A percentile compares a stretch with the other conserved stretches of the same genome.
Conservation (phyloP, 2,797 vertebrate species). For the Cyprinella venusta region DNA sequence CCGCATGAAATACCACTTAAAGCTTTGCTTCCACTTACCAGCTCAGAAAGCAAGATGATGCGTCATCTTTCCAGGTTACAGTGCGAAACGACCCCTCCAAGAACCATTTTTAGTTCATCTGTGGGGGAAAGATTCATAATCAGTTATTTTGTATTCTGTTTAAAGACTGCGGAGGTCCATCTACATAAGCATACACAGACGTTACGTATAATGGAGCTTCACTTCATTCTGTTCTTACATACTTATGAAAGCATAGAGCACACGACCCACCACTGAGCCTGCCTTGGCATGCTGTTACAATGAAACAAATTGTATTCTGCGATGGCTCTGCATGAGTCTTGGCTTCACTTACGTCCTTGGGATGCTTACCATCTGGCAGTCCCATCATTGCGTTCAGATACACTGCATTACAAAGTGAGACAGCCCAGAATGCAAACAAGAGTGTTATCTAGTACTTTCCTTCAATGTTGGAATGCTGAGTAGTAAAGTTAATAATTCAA, state of each 20-base stretch:
- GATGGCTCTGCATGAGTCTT: conserved; percentile 63
- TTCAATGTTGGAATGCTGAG: background rate
- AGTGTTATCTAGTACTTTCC: conserved; percentile 7
- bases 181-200: conserved; percentile 28
- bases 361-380: conserved; percentile 64
- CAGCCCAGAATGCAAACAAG: conserved; percentile 39
- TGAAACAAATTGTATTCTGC: conserved; percentile 65
- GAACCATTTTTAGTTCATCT: conserved; percentile 44
- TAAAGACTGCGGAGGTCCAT: conserved; percentile 46
- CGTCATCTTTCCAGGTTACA: background rate
- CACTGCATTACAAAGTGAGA: conserved; percentile 46
- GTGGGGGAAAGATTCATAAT: conserved; percentile 42
- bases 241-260: conserved; percentile 57
- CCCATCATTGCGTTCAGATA: conserved; percentile 56
- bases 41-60: conserved; percentile 2
- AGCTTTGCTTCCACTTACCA: conserved; percentile 28
- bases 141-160: conserved; percentile 48
- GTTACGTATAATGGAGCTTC: conserved; percentile 57
- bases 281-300: conserved; percentile 60
- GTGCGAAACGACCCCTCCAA: background rate
- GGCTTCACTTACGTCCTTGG: conserved; percentile 61
- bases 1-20: conserved; percentile 13
- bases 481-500: conserved; percentile 12
- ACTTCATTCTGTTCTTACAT: conserved; percentile 56
- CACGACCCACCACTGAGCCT: conserved; percentile 56